Evolutionary conservation across 2,888 invertebrate genomes (phyloP), one percentile per base, ranked within the genome.

Genomic region (Agriotes lineatus): DNA sequence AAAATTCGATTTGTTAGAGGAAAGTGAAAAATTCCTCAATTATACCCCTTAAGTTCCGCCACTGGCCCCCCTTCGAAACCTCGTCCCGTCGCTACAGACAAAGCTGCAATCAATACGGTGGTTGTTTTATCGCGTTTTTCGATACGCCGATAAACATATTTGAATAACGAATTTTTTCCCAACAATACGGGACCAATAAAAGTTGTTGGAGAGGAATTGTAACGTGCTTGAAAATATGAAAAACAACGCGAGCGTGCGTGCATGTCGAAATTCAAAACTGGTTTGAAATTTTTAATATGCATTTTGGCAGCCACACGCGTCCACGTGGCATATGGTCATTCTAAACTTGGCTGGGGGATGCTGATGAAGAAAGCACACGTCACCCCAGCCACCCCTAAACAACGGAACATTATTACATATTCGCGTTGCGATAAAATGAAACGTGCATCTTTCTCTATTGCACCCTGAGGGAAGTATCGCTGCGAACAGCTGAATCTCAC

Each of bases 401-500:
- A 66, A 60, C 59, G 37, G 59, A 68, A 69, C 66, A 71, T 72
- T 72, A 72, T 72, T 69, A 72, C 58, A 64, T 52, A 67, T 67
- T 67, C 64, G 60, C 57, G 63, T 68, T 71, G 37, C 45, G 64
- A 68, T 61, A 52, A 67, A 71, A 63, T 60, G 48, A 48, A 48
- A 64, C 59, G 65, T 61, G 63, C 63, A 64, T 64, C 64, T 64
- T 57, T 68, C 50, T 67, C 61, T 50, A 25, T 42, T 50, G 20
- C 52, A 54, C 58, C 16, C 45, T 35, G 62, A 58, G 35, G 63
- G 66, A 67, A 57, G 19, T 52, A 60, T 33, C 16, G 12, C 42
- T 30, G 57, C 54, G 67, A 75, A 75, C 77, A 77, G 77, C 77
- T 77, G 77, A 76, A 70, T 59, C 69, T 74, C 64, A 75, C 75